A percentile compares a stretch with the other conserved stretches of the same genome.
These are phyloP conservation scores for Papilio elwesi DNA, from an alignment of 2,888 invertebrate species.

Conservation along the genomic window DNA sequence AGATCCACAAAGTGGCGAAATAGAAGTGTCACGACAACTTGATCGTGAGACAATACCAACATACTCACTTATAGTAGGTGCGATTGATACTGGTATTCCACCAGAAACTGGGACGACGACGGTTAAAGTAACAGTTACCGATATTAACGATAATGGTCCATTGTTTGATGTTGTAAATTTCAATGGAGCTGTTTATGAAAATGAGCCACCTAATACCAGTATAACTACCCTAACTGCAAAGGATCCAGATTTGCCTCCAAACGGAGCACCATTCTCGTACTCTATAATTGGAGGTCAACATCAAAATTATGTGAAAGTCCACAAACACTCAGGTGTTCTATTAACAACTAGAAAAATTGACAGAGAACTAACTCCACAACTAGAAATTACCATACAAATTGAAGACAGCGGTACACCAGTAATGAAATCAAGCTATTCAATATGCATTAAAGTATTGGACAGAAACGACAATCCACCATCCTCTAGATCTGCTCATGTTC, in stretches of 20 bases:
- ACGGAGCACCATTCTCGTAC: slow-evolving; percentile 95
- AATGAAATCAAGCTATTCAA: slow-evolving; percentile 91
- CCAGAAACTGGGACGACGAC: slow-evolving; percentile 96
- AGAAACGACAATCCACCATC: slow-evolving; percentile 96
- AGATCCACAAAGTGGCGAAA: slow-evolving; percentile 93
- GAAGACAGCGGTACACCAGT: slow-evolving; percentile 94
- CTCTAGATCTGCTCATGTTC: slow-evolving; percentile 91
- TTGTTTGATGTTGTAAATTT: slow-evolving; percentile 89
- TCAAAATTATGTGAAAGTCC: slow-evolving; percentile 89
- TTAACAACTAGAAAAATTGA: slow-evolving; percentile 92
- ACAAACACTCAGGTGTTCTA: slow-evolving; percentile 91
- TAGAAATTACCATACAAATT: slow-evolving; percentile 92
- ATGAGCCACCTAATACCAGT: slow-evolving; percentile 92
- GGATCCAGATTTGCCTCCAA: slow-evolving; percentile 95
- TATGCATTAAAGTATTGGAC: slow-evolving; percentile 91
- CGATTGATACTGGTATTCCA: slow-evolving; percentile 94
- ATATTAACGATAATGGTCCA: slow-evolving; percentile 97
- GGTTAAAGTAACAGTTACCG: slow-evolving; percentile 91
- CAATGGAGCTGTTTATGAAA: slow-evolving; percentile 92
- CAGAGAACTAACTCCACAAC: slow-evolving; percentile 90
- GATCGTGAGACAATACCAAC: slow-evolving; percentile 91
- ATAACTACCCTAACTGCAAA: slow-evolving; percentile 93
- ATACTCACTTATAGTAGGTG: slow-evolving; percentile 92
- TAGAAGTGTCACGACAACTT: slow-evolving; percentile 89
- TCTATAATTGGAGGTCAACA: slow-evolving; percentile 91